Base-by-base conservation (phyloP, 2,888 invertebrate species). In the Colostygia pectinataria region DNA sequence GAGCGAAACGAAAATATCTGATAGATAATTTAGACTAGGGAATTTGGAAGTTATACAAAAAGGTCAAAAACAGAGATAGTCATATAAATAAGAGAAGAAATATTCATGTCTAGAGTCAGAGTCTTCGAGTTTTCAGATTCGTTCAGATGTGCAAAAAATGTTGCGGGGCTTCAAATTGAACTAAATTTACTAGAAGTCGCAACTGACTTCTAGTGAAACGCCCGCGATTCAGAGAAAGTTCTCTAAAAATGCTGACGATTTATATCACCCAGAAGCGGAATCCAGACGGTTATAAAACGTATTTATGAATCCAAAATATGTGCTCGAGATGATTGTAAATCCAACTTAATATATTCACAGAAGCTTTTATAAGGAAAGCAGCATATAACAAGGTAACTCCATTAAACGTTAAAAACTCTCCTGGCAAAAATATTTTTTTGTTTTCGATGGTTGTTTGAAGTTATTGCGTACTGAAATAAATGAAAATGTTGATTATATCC, bases 401-500 rank as follows among this genome's bases (percentile, higher is more conserved):
- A 67, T 72, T 69, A 68, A 59, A 63, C 48, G 20, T 36, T 44
- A 56, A 51, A n/a, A 59, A 59, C 53, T 57, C 44, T 57, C 55
- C 62, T 58, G 47, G 49, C 33, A 53, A 60, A 64, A 65, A 69
- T 55, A 71, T 64, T 61, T 71, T 53, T 63, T 67, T 66, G 60
- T 66, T 67, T 62, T 59, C 59, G 59, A 63, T 59, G 54, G 68
- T 63, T 65, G 61, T 58, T n/a, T 58, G 63, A 71, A 66, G 66
- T 70, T 70, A 66, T 63, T 66, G 55, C 63, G 51, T 52, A 63
- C 53, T 57, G 58, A 65, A 74, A 76, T 65, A 59, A 73, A 74
- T 54, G 45, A 68, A 77, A 77, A 77, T 65, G 65, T 62, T 66
- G 55, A 63, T 64, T 64, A 57, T 48, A 57, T 48, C 43, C n/a